phyloP scores from a whole-genome alignment of 2,113 vertebrate genomes.

The Psophia crepitans region DNA sequence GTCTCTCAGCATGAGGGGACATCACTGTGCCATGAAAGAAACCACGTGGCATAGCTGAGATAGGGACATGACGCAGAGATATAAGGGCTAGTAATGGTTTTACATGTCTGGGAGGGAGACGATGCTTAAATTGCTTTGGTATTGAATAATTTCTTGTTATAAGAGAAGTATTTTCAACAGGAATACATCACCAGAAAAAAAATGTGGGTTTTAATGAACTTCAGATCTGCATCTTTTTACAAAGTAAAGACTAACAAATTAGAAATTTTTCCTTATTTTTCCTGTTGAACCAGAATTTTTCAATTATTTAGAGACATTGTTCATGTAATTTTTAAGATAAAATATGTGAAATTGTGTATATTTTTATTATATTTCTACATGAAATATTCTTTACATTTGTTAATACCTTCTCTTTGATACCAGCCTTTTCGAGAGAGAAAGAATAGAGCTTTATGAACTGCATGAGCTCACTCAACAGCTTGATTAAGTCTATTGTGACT shows the following conservation, averaged over 20 bases:
- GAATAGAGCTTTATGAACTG: background rate
- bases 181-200: background rate
- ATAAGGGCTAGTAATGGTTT: background rate
- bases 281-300: background rate
- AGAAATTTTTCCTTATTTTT: background rate
- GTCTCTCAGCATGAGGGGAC: background rate
- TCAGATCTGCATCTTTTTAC: background rate
- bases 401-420: background rate
- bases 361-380: background rate
- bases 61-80: background rate
- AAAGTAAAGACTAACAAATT: background rate
- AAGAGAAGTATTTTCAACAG: background rate
- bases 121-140: background rate
- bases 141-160: background rate
- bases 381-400: background rate
- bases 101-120: background rate
- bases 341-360: background rate
- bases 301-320: background rate
- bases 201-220: fast-evolving
- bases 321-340: background rate
- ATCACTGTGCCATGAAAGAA: background rate
- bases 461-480: background rate
- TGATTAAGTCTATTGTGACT: background rate
- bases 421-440: background rate
- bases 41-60: background rate